Percentiles rank a stretch among this genome's conserved stretches.
Evolutionary conservation across 2,888 invertebrate genomes (phyloP).

Genomic region (Amphipoea lucens): DNA sequence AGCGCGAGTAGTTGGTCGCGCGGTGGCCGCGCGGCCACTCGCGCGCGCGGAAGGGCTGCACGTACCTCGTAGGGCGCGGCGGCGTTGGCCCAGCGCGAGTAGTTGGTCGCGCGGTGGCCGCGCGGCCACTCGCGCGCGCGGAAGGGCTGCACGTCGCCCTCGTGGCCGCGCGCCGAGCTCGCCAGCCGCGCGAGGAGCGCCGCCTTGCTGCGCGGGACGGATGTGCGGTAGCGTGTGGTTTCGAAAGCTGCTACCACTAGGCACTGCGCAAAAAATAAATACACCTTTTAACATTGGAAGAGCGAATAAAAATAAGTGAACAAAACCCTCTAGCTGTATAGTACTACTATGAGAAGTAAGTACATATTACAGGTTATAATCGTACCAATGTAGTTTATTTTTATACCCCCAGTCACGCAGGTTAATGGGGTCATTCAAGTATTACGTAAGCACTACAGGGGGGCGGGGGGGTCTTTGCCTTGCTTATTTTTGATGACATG

Average conservation of each 20-base stretch:
- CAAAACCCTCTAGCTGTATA: background rate
- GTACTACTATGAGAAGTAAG: background rate
- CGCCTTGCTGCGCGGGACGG: slow-evolving; percentile 94
- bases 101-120: slow-evolving; percentile 97
- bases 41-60: slow-evolving; percentile 85
- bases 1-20: too few relatives aligned
- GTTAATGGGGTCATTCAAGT: too few relatives aligned
- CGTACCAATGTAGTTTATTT: background rate
- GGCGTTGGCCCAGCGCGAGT: slow-evolving; percentile 94
- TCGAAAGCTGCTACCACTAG: slow-evolving; percentile 97
- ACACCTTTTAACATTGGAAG: background rate
- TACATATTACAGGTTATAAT: background rate
- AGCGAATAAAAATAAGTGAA: background rate
- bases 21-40: too few relatives aligned
- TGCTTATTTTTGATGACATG: too few relatives aligned
- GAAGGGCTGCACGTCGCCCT: slow-evolving; percentile 91
- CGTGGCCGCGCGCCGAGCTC: slow-evolving; percentile 22
- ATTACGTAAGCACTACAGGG: too few relatives aligned
- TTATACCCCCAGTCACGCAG: background rate
- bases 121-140: slow-evolving; percentile 96
- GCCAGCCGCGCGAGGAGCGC: slow-evolving; percentile 93
- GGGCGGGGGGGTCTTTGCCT: too few relatives aligned
- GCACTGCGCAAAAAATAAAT: slow-evolving; percentile 79
- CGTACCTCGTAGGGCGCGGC: slow-evolving; percentile 91
- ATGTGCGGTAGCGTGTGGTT: slow-evolving; percentile 95